phyloP scores from a whole-genome alignment of 92 coral and sea anemone genomes.

The Porites lobata region DNA sequence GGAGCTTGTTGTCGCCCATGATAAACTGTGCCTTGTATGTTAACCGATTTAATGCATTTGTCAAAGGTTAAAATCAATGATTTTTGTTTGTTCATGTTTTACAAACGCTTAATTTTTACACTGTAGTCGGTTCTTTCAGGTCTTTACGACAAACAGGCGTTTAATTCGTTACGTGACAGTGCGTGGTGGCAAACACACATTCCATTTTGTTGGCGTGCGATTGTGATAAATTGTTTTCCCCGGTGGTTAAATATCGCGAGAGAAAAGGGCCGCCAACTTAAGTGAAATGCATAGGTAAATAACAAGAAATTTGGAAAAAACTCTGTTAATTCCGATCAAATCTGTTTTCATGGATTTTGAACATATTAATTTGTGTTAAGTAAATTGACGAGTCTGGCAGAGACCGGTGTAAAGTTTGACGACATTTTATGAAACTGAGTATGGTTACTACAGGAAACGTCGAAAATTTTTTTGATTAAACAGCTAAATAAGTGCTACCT shows the following conservation, averaged over 20 bases:
- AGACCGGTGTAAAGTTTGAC: not conserved
- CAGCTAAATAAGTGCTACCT: not conserved
- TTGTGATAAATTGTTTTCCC: conserved; percentile 14
- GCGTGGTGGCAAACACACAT: conserved; percentile 13
- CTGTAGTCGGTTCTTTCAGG: not conserved
- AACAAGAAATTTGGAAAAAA: not conserved
- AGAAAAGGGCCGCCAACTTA: not conserved
- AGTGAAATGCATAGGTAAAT: not conserved
- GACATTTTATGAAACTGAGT: conserved; percentile 4
- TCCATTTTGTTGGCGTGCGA: conserved; percentile 46
- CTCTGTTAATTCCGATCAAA: not conserved
- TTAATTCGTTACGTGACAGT: conserved; percentile 21
- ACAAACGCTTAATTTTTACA: not conserved
- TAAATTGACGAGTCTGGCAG: not conserved
- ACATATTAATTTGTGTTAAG: conserved; percentile 3
- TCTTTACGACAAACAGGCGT: not conserved
- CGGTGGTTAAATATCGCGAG: not conserved
- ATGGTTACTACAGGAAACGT: not conserved
- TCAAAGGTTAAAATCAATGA: not conserved
- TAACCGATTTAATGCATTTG: not conserved
- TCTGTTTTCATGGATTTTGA: not conserved
- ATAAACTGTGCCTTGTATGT: not conserved
- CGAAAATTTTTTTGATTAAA: not conserved
- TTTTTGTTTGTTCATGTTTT: not conserved
- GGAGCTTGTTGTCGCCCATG: not conserved